phyloP scores from a whole-genome alignment of 1,140 invertebrate species.

The Ceratosolen solmsi region DNA sequence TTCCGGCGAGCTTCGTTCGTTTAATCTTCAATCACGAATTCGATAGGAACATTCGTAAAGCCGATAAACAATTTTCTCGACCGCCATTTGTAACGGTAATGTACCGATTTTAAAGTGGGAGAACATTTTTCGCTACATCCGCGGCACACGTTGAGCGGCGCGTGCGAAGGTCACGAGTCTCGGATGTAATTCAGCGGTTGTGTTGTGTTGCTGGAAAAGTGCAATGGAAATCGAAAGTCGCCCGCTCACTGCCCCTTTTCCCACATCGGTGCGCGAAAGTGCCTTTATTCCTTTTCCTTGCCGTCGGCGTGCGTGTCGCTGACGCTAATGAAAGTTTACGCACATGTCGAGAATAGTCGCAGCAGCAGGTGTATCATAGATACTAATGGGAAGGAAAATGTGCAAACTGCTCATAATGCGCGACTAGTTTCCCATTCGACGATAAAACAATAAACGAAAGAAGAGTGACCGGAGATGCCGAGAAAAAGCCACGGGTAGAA shows the following conservation, averaged over 20 bases:
- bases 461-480: not conserved
- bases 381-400: not conserved
- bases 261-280: constrained; percentile 10
- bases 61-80: not conserved
- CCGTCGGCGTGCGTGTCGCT: constrained; percentile 28
- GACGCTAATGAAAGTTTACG: constrained; percentile 26
- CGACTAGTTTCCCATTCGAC: not conserved
- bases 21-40: not conserved
- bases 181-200: not conserved
- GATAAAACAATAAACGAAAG: not conserved
- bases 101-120: constrained; percentile 3
- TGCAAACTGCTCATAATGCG: not conserved
- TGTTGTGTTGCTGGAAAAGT: not conserved
- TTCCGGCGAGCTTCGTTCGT: not conserved
- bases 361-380: not conserved
- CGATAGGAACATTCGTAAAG: not conserved
- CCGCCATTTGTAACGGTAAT: not conserved
- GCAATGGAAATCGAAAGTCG: constrained; percentile 7
- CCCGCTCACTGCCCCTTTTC: not conserved
- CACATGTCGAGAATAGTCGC: constrained; percentile 28
- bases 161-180: constrained; percentile 9
- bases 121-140: not conserved
- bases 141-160: not conserved
- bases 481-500: not conserved
- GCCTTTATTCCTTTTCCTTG: constrained; percentile 46